Evolutionary conservation across 1,140 invertebrate species (phyloP), one percentile per base, ranked within the genome.

Genomic region (Listronotus bonariensis): DNA sequence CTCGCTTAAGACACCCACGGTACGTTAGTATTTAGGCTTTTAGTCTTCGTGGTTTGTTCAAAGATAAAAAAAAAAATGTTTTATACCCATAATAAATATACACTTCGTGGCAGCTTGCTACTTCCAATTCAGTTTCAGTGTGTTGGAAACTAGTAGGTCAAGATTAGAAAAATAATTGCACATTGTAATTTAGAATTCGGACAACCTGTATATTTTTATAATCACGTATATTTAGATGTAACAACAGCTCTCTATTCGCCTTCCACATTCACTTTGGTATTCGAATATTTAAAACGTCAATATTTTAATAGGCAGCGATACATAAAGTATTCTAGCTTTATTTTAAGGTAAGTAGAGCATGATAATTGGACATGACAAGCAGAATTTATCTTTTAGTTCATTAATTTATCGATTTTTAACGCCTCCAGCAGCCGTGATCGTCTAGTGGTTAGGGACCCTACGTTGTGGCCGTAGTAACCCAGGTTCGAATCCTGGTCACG

Each of bases 391-490:
- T 42, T 42, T 12, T 42, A 42, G 6, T 15, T 15, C 5, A 42
- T 42, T 42, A 7, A 6, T 14, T 20, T 34, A 57, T 57, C 54
- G 54, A 57, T 57, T 34, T 34, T 9, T 9, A 34, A 34, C 32
- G 32, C 9, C 32, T 34, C 32, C 9, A 34, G 32, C 72, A 74
- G 73, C 73, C 73, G 73, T 74, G 73, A 74, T 74, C 73, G 73
- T 74, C 73, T 74, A 74, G 73, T 74, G 73, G 73, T 74, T 74
- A 74, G 73, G 73, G 73, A 74, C 73, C 73, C 73, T 74, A 74
- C 73, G 73, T 74, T 74, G 73, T 74, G 73, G 73, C 73, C 73
- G 73, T 74, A 74, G 73, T 74, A 74, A 74, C 73, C 73, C 73
- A 74, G 73, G 73, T 74, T 74, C 72, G 73, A 74, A 74, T 74